Evolutionary conservation across 1,140 invertebrate genomes (phyloP).

Genomic region (Camponotus pennsylvanicus): DNA sequence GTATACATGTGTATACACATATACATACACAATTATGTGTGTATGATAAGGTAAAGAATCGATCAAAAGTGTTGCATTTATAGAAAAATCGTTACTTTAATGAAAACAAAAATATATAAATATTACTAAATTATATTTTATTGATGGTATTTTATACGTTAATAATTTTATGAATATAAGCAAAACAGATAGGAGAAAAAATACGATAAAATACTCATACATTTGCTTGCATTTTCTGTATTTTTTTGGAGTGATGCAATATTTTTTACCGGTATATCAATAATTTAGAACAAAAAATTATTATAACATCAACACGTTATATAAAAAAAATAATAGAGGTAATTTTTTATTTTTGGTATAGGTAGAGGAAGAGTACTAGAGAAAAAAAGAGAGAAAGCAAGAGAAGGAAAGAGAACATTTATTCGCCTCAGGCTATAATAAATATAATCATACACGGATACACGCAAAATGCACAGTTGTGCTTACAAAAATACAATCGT

Average conservation of each 20-base stretch:
- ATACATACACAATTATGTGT: neutral
- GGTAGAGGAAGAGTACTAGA: neutral
- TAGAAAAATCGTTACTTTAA: too few relatives aligned
- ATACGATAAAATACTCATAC: too few relatives aligned
- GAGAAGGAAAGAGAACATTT: conserved; percentile 24
- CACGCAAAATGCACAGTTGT: conserved; percentile 25
- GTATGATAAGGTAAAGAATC: neutral
- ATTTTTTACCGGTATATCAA: neutral
- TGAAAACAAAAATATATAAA: too few relatives aligned
- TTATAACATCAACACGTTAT: neutral
- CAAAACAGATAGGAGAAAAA: too few relatives aligned
- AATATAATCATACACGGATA: conserved; percentile 17
- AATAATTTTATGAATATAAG: too few relatives aligned
- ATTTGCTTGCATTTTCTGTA: too few relatives aligned
- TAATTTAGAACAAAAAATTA: neutral
- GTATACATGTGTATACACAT: neutral
- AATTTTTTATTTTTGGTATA: conserved; percentile 44
- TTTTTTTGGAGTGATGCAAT: too few relatives aligned
- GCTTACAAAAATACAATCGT: conserved; percentile 49
- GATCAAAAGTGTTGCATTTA: too few relatives aligned
- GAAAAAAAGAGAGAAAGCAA: conserved; percentile 13
- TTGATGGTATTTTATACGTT: too few relatives aligned
- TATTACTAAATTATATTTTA: too few relatives aligned
- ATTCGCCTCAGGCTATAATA: conserved; percentile 45
- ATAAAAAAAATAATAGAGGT: neutral